Conservation (phyloP, 1,140 invertebrate genomes). For the Drosophila obscura region DNA sequence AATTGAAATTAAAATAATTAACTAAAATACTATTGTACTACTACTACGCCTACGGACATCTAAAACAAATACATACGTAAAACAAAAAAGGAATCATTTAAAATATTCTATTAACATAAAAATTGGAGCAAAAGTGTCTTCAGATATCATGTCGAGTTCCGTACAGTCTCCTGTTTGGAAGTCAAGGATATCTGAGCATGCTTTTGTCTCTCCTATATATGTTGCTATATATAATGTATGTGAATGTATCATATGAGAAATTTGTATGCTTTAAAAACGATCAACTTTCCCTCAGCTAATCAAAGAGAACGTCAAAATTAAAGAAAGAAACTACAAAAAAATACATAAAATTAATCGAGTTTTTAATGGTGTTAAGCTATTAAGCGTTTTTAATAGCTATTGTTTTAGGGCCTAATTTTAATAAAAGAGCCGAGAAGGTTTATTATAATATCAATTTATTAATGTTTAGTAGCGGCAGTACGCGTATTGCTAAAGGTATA, state of each 20-base stretch:
- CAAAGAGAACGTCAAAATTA: slow-evolving; percentile 53
- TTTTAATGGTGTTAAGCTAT: too few species aligned
- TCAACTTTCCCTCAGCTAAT: slow-evolving; percentile 51
- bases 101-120: slow-evolving; percentile 47
- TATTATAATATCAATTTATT: too few species aligned
- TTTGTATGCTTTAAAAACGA: slow-evolving; percentile 69
- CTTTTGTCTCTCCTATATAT: slow-evolving; percentile 34
- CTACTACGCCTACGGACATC: slow-evolving; percentile 40
- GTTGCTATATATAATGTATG: slow-evolving; percentile 60
- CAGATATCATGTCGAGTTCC: background rate
- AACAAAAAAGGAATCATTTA: slow-evolving; percentile 47
- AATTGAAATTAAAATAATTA: slow-evolving; percentile 72
- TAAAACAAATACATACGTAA: slow-evolving; percentile 21
- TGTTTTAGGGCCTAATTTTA: too few species aligned
- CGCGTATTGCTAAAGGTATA: too few species aligned
- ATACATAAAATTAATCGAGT: slow-evolving; percentile 7
- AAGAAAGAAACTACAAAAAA: slow-evolving; percentile 56
- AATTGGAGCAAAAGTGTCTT: slow-evolving; percentile 19
- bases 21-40: slow-evolving; percentile 35
- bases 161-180: too few species aligned
- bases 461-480: too few species aligned
- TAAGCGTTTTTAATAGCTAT: too few species aligned
- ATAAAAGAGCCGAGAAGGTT: too few species aligned
- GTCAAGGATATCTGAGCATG: slow-evolving; percentile 15
- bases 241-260: slow-evolving; percentile 66